These are phyloP conservation scores for Andrena hattorfiana DNA, from an alignment of 2,888 invertebrate genomes.

Conservation along the genomic window DNA sequence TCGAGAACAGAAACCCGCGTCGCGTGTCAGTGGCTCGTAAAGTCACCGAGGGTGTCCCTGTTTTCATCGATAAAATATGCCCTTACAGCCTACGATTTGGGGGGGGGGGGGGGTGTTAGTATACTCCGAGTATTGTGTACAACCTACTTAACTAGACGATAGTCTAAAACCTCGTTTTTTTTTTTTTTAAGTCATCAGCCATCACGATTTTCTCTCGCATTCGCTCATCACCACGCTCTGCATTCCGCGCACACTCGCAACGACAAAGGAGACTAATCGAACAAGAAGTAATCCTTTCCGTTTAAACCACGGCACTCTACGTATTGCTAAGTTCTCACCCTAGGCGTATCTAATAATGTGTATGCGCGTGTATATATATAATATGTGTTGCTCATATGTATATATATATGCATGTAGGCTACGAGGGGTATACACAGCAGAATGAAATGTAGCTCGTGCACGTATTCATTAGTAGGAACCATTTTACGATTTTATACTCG, in stretches of 20 bases:
- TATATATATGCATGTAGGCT: slow-evolving; percentile 47
- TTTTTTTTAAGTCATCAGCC: slow-evolving; percentile 35
- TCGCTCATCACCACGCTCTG: slow-evolving; percentile 28
- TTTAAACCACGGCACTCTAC: slow-evolving; percentile 53
- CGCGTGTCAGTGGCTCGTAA: slow-evolving; percentile 7
- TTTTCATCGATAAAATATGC: slow-evolving; percentile 52
- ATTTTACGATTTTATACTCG: slow-evolving; percentile 76
- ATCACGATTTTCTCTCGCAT: slow-evolving; percentile 49
- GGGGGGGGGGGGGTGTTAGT: slow-evolving; percentile 71
- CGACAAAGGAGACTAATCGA: slow-evolving; percentile 2
- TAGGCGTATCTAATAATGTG: slow-evolving; percentile 66
- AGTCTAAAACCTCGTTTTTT: slow-evolving; percentile 23
- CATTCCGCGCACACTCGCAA: slow-evolving; percentile 34
- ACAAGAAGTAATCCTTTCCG: slow-evolving; percentile 1
- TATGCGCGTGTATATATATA: slow-evolving; percentile 29
- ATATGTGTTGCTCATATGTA: slow-evolving; percentile 51
- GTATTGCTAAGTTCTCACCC: slow-evolving; percentile 73
- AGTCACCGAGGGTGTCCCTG: slow-evolving; percentile 49
- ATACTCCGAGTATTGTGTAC: slow-evolving; percentile 83
- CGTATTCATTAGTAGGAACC: slow-evolving; percentile 82
- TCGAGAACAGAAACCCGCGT: not conserved
- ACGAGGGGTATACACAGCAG: slow-evolving; percentile 68
- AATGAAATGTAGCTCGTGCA: slow-evolving; percentile 75
- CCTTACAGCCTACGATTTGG: slow-evolving; percentile 73
- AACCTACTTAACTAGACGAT: slow-evolving; percentile 71